A percentile compares a stretch with the other conserved stretches of the same genome.
Conservation (phyloP, 2,797 vertebrate species). For the Bufotes viridis region DNA sequence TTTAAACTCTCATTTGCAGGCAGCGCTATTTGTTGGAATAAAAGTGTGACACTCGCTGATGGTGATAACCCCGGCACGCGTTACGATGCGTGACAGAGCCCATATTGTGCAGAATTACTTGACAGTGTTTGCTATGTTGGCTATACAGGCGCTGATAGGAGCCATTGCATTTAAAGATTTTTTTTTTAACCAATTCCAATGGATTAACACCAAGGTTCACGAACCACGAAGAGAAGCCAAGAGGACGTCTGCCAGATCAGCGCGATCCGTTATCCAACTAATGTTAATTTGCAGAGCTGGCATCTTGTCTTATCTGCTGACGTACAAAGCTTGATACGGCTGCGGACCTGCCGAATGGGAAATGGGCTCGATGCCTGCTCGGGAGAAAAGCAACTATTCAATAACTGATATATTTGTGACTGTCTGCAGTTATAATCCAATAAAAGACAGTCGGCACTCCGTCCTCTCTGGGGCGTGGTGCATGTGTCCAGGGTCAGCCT, state of each 20-base stretch:
- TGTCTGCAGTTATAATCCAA: neutral
- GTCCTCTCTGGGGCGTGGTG: too few species aligned
- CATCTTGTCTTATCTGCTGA: neutral
- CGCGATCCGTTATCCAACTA: constrained; percentile 20
- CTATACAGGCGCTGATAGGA: constrained; percentile 23
- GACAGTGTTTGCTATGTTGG: constrained; percentile 1
- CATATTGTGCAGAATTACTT: constrained; percentile 9
- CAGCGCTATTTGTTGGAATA: constrained; percentile 17
- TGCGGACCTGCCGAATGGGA: neutral
- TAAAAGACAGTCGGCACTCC: too few species aligned
- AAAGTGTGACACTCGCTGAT: neutral
- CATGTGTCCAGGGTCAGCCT: too few species aligned
- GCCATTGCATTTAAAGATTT: constrained; percentile 41
- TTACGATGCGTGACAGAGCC: neutral
- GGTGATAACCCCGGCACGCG: neutral
- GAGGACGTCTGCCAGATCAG: constrained; percentile 42
- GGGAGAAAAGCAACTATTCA: neutral
- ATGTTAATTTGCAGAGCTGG: constrained; percentile 47
- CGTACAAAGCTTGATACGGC: neutral
- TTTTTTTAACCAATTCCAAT: constrained; percentile 25
- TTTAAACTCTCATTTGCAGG: constrained; percentile 10
- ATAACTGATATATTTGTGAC: neutral
- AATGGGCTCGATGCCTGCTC: neutral
- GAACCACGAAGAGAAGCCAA: constrained; percentile 45
- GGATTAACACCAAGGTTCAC: constrained; percentile 50